A percentile compares a stretch with the other conserved stretches of the same genome.
phyloP scores from a whole-genome alignment of 2,797 vertebrate genomes.

The Kryptopterus vitreolus region DNA sequence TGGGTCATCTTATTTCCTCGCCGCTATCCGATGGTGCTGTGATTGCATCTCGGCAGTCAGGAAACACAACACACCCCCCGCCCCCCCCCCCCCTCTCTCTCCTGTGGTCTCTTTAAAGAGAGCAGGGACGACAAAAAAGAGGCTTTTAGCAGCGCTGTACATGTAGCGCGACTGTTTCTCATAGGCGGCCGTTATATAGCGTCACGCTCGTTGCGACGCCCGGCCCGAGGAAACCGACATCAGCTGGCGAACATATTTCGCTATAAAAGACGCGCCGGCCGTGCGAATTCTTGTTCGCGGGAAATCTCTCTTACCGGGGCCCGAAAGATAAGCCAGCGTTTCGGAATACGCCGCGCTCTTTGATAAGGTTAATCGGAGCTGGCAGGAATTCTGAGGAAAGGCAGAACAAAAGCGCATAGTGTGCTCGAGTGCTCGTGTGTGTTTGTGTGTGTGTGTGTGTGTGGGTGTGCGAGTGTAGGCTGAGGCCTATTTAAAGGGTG shows the following conservation, averaged over 20 bases:
- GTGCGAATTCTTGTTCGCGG: neutral
- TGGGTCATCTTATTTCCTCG: conserved; percentile 79
- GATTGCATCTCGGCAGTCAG: conserved; percentile 75
- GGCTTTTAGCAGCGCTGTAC: conserved; percentile 34
- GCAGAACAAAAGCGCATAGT: conserved; percentile 33
- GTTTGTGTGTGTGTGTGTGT: conserved; percentile 21
- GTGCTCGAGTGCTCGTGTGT: conserved; percentile 13
- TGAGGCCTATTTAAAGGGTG: conserved; percentile 50
- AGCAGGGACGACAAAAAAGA: conserved; percentile 16
- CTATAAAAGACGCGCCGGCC: neutral
- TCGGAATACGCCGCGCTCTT: conserved; percentile 16
- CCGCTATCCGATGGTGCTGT: conserved; percentile 73
- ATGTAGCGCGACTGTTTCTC: conserved; percentile 7
- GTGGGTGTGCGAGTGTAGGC: conserved; percentile 24
- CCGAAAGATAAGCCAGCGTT: conserved; percentile 28
- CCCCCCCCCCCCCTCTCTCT: conserved; percentile 45
- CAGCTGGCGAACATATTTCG: conserved; percentile 10
- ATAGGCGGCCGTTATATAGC: neutral
- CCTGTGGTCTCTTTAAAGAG: conserved; percentile 12
- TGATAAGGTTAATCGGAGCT: conserved; percentile 39
- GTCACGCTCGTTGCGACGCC: neutral
- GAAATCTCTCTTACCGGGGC: conserved; percentile 25
- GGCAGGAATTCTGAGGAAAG: conserved; percentile 21
- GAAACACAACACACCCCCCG: conserved; percentile 69
- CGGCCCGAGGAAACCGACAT: conserved; percentile 19